Conservation (phyloP, 2,888 invertebrate genomes). For the Ypsolopha scabrella region DNA sequence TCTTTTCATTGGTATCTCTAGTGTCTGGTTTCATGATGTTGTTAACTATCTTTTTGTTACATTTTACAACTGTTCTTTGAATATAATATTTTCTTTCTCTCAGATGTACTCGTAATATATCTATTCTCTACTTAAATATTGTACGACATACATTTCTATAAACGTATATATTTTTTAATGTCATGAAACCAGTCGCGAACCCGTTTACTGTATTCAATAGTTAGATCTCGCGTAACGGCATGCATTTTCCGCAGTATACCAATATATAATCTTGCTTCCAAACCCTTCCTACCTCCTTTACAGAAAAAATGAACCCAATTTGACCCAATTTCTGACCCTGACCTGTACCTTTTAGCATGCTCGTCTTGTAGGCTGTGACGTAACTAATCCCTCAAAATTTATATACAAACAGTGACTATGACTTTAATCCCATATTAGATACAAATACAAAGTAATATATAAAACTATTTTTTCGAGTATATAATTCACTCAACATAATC, state of each 20-base stretch:
- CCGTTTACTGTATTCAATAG: conserved; percentile 22
- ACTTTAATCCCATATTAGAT: conserved; percentile 27
- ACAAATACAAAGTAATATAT: conserved; percentile 19
- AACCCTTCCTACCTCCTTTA: conserved; percentile 34
- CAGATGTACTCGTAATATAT: conserved; percentile 14
- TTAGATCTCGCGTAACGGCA: conserved; percentile 34
- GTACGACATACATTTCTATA: conserved; percentile 10
- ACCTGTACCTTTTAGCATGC: conserved; percentile 55
- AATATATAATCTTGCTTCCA: conserved; percentile 33
- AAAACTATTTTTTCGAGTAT: conserved; percentile 11
- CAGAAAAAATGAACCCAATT: conserved; percentile 17
- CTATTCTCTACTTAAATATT: conserved; percentile 13
- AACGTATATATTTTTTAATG: conserved; percentile 20
- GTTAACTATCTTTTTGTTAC: conserved; percentile 11
- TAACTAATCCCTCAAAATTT: conserved; percentile 56
- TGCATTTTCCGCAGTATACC: conserved; percentile 50
- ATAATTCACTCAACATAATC: conserved; percentile 43
- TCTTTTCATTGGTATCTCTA: conserved; percentile 32
- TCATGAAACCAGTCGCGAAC: conserved; percentile 42
- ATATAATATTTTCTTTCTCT: not conserved
- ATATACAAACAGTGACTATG: conserved; percentile 62
- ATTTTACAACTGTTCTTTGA: conserved; percentile 3
- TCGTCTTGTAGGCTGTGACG: conserved; percentile 60
- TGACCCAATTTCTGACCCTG: conserved; percentile 33
- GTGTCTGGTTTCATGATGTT: conserved; percentile 57